Evolutionary conservation across 2,113 vertebrate species (phyloP), one percentile per base, ranked within the genome.

Genomic region (Gobius niger): DNA sequence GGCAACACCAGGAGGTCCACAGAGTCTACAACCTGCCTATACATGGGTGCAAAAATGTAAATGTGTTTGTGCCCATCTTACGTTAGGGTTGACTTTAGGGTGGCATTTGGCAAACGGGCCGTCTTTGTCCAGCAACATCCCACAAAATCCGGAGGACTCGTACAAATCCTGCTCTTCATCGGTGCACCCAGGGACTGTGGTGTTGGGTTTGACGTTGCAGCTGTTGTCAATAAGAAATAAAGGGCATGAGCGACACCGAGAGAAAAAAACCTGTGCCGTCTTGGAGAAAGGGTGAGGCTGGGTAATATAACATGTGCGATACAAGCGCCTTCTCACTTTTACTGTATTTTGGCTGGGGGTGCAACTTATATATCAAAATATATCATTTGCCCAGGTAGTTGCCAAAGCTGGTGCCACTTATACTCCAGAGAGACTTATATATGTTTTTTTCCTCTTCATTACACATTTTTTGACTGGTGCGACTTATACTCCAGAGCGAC

Each of bases 81-180:
- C 93, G 63, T 92, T 91, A 65, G 88, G 87, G 70, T 90, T 85
- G 72, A 91, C 77, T 73, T 47, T 83, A 15, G 61, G 64, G 52
- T 87, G 89, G 60, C 87, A 90, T 14, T 67, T 68, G 54, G 88
- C 86, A 2, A 89, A 91, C 4, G 87, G 90, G 57, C 90, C 88
- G 1, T 86, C 77, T 70, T 72, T 77, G 71, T 87, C 84, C 66
- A 88, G 67, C 54, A 94, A 72, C 16, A 89, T 82, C 44, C 91
- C 91, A 63, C 89, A 93, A 72, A 88, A 91, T 76, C 82, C 85
- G 7, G 90, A 88, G 67, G 88, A 82, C 78, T 91, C 79, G 67
- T 92, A 94, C 14, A 80, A 13, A 15, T 91, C 91, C 66, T 87
- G 14, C 5, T 93, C 85, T 3, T 62, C 84, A 57, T 87, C 75